Evolutionary conservation across 2,113 vertebrate genomes (phyloP).

Genomic region (Mus spicilegus): DNA sequence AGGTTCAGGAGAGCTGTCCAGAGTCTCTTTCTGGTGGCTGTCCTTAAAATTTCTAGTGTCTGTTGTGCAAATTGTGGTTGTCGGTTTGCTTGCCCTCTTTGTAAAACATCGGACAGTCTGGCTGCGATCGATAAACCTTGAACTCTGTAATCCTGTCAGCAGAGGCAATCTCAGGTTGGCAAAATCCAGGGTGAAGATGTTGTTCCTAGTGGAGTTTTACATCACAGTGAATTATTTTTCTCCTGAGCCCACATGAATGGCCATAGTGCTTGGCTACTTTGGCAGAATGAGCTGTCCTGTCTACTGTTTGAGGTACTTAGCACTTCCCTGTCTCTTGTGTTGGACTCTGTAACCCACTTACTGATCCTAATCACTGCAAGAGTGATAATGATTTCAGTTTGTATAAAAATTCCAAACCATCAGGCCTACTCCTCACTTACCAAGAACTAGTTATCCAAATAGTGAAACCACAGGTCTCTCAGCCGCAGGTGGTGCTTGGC

Average conservation of each 20-base stretch:
- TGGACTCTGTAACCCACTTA: neutral
- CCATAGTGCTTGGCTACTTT: neutral
- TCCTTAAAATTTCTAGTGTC: neutral
- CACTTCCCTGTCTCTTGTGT: neutral
- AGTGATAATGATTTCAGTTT: neutral
- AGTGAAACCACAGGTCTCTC: neutral
- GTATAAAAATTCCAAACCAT: neutral
- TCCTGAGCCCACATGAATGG: neutral
- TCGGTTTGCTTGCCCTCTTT: neutral
- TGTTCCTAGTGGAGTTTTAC: rapidly evolving
- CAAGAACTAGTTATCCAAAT: neutral
- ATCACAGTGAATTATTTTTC: rapidly evolving
- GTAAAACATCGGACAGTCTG: rapidly evolving
- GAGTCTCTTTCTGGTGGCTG: constrained; percentile 39
- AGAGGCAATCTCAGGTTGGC: neutral
- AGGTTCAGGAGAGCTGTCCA: constrained; percentile 11
- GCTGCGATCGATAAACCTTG: rapidly evolving
- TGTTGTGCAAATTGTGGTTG: too few relatives aligned
- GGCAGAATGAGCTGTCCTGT: neutral
- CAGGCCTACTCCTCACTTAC: neutral
- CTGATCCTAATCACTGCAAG: neutral
- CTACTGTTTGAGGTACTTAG: neutral
- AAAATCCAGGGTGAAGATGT: neutral
- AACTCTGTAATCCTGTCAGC: neutral
- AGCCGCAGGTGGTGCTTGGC: neutral